phyloP scores from a whole-genome alignment of 2,888 invertebrate genomes.

The Baronia brevicornis region DNA sequence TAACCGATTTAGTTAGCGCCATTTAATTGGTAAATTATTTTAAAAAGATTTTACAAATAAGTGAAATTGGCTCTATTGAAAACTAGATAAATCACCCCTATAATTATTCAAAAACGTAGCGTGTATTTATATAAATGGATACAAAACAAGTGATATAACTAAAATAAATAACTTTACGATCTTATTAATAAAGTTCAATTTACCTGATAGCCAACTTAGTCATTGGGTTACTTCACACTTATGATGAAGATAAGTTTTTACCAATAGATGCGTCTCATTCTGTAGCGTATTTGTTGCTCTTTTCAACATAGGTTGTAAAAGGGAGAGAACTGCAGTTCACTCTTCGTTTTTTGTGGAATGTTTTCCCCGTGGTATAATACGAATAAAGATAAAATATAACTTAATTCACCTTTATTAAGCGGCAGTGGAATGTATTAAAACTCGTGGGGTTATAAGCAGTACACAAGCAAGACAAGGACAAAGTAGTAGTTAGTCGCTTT shows the following conservation, averaged over 20 bases:
- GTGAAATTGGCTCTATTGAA: too few species aligned
- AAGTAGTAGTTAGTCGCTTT: too few species aligned
- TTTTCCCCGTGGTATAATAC: constrained; percentile 37
- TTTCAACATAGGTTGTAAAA: constrained; percentile 22
- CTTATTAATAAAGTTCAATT: constrained; percentile 1
- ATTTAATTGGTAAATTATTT: too few species aligned
- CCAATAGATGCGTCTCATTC: constrained; percentile 30
- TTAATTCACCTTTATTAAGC: background rate
- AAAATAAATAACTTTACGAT: background rate
- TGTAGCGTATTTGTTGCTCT: constrained; percentile 19
- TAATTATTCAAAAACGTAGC: too few species aligned
- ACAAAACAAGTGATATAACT: too few species aligned
- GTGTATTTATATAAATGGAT: too few species aligned
- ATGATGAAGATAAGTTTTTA: constrained; percentile 22
- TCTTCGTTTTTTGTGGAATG: constrained; percentile 35
- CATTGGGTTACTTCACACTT: constrained; percentile 4
- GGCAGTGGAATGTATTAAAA: constrained; percentile 28
- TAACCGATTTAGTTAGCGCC: too few species aligned
- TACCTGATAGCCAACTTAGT: constrained; percentile 3
- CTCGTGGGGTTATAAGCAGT: constrained; percentile 44
- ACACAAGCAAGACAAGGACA: constrained; percentile 38
- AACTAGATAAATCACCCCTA: too few species aligned
- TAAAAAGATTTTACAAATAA: too few species aligned
- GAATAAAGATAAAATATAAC: constrained; percentile 23
- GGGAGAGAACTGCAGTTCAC: constrained; percentile 27